A percentile compares a stretch with the other conserved stretches of the same genome.
phyloP scores from a whole-genome alignment of 2,888 invertebrate species.

The Brassicogethes aeneus region DNA sequence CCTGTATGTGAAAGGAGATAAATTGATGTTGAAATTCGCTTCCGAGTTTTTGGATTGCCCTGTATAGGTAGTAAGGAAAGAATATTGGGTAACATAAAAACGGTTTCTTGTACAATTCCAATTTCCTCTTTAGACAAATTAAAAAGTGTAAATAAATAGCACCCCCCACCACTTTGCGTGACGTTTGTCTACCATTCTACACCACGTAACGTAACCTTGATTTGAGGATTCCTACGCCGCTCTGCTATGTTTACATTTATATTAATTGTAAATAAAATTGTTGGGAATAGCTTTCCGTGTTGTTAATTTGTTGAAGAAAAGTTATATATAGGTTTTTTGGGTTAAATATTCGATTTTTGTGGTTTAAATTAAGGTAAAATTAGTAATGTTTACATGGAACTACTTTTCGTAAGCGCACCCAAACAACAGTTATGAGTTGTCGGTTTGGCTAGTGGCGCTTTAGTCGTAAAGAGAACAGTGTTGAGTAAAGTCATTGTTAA shows the following conservation, averaged over 20 bases:
- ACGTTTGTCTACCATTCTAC: constrained; percentile 8
- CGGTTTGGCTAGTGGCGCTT: constrained; percentile 16
- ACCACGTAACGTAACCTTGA: constrained; percentile 31
- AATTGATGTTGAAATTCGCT: too few relatives aligned
- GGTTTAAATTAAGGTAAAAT: too few relatives aligned
- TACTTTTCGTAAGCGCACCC: constrained; percentile 36
- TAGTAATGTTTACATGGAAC: constrained; percentile 32
- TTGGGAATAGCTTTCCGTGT: constrained; percentile 5
- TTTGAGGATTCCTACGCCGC: constrained; percentile 26
- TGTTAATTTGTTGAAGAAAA: too few relatives aligned
- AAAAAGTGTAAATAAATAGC: constrained; percentile 28
- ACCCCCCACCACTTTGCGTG: constrained; percentile 13
- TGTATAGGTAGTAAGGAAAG: too few relatives aligned
- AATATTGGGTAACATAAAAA: too few relatives aligned
- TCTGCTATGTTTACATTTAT: constrained; percentile 11
- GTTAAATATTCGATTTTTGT: too few relatives aligned
- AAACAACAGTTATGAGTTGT: constrained; percentile 37
- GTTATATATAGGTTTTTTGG: too few relatives aligned
- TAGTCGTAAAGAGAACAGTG: constrained; percentile 15
- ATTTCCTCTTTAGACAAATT: too few relatives aligned
- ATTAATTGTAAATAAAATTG: not conserved
- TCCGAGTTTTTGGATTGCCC: too few relatives aligned
- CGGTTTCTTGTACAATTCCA: too few relatives aligned
- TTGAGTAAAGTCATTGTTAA: constrained; percentile 7
- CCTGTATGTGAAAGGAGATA: too few relatives aligned